Conservation (phyloP, 1,140 invertebrate genomes). For the Scylla paramamosain region DNA sequence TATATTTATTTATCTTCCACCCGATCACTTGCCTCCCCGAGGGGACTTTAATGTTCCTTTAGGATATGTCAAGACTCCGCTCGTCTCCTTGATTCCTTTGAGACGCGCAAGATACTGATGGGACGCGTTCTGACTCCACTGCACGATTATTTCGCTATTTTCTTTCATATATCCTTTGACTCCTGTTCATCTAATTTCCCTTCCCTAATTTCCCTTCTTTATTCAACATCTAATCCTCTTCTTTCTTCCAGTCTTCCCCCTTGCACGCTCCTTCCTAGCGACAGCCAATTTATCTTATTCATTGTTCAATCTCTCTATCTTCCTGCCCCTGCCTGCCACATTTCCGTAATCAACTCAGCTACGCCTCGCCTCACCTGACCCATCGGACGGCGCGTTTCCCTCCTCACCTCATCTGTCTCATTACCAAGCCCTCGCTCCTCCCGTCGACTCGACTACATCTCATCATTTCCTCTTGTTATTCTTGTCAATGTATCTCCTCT, state of each 20-base stretch:
- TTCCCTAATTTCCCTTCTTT: not conserved
- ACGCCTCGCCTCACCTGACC: slow-evolving; percentile 6
- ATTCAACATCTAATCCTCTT: not conserved
- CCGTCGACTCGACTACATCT: not conserved
- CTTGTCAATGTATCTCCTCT: not conserved
- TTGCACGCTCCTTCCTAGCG: not conserved
- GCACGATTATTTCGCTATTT: not conserved
- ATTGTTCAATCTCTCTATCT: slow-evolving; percentile 23
- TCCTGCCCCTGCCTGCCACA: not conserved
- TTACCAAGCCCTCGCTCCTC: not conserved
- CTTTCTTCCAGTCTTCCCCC: not conserved
- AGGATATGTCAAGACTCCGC: not conserved
- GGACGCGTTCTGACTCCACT: not conserved
- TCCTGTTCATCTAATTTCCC: not conserved
- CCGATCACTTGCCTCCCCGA: not conserved
- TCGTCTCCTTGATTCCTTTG: not conserved
- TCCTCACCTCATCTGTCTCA: not conserved
- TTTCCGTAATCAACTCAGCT: not conserved
- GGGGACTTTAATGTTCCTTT: not conserved
- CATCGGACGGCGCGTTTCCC: not conserved
- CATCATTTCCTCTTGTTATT: slow-evolving; percentile 14
- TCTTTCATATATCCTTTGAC: not conserved
- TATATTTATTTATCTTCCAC: not conserved
- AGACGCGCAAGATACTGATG: not conserved
- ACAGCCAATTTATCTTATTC: slow-evolving; percentile 16